Evolutionary conservation across 1,140 invertebrate genomes (phyloP), one percentile per base, ranked within the genome.

Genomic region (Tetranychus urticae): DNA sequence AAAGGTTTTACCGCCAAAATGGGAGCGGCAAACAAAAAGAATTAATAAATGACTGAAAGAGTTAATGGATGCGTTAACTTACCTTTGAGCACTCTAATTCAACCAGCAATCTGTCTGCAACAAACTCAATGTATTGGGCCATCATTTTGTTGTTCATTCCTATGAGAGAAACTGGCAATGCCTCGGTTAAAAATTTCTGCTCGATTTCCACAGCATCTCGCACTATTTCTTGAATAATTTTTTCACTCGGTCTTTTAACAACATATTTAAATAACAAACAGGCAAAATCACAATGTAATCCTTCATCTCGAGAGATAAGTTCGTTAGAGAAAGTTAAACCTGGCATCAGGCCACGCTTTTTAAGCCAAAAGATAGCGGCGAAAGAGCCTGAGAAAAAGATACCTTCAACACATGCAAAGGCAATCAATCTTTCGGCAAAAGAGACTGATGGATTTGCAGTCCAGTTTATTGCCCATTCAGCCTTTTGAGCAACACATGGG

Each of bases 331-430:
- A 98, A 0, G 94, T 97, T 13, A 99, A 74, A 13, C 96, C 96
- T 45, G 94, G 94, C 94, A 99, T 97, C 0, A 97, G 75, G 5
- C 93, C 93, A 61, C 94, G 76, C 69, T 98, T 98, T 71, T 98
- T 98, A 7, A 99, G 71, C 96, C 96, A 99, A 72, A 98, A 99
- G 62, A 99, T 98, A 0, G 94, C 80, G n/a, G 94, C 94, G 77
- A 99, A 99, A 70, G 90, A 94, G 33, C 96, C 96, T 62, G 86
- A 90, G 71, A 93, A 93, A 74, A 98, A 98, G 61, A 98, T 97
- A 13, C 94, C 96, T 72, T 99, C 96, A 0, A 99, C 94, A 7
- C 92, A 87, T 52, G 96, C 94, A 78, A 98, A 99, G 0, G 94
- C 96, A 61, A 98, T 80, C 31, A 98, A 80, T 62, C 96, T 77